Evolutionary conservation across 2,113 vertebrate genomes (phyloP).

Genomic region (Amphiprion ocellaris): DNA sequence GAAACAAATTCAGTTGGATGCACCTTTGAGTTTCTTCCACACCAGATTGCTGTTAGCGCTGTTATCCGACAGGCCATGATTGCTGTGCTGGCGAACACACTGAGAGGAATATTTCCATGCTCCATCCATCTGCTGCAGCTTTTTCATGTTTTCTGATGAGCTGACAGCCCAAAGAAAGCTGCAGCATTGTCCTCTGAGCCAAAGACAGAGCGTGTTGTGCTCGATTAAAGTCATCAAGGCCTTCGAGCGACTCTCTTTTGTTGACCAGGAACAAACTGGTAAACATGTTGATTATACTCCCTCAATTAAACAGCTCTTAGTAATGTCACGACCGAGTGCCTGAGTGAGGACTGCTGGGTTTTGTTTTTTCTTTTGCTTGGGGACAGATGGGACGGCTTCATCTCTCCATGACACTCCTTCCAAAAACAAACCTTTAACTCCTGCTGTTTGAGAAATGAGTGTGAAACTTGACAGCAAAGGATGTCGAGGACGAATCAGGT

Average conservation of each 20-base stretch:
- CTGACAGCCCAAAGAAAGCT: slow-evolving; percentile 59
- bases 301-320: slow-evolving; percentile 46
- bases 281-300: slow-evolving; percentile 59
- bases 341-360: slow-evolving; percentile 3
- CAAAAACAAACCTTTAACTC: slow-evolving; percentile 69
- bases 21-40: slow-evolving; percentile 48
- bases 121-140: slow-evolving; percentile 61
- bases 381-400: slow-evolving; percentile 51
- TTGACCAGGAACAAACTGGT: slow-evolving; percentile 60
- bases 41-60: slow-evolving; percentile 53
- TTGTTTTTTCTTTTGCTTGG: slow-evolving; percentile 8
- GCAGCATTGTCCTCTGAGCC: slow-evolving; percentile 37
- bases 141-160: slow-evolving; percentile 78
- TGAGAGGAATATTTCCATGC: slow-evolving; percentile 55
- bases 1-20: slow-evolving; percentile 42
- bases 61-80: slow-evolving; percentile 41
- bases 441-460: slow-evolving; percentile 75
- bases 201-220: slow-evolving; percentile 34
- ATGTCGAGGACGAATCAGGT: slow-evolving; percentile 40
- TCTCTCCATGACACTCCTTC: slow-evolving; percentile 26
- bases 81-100: slow-evolving; percentile 37
- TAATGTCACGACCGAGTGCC: slow-evolving; percentile 46
- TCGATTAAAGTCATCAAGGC: slow-evolving; percentile 55
- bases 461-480: slow-evolving; percentile 64
- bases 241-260: slow-evolving; percentile 46